Evolutionary conservation across 2,888 invertebrate genomes (phyloP).

Genomic region (Nesidiocoris tenuis): DNA sequence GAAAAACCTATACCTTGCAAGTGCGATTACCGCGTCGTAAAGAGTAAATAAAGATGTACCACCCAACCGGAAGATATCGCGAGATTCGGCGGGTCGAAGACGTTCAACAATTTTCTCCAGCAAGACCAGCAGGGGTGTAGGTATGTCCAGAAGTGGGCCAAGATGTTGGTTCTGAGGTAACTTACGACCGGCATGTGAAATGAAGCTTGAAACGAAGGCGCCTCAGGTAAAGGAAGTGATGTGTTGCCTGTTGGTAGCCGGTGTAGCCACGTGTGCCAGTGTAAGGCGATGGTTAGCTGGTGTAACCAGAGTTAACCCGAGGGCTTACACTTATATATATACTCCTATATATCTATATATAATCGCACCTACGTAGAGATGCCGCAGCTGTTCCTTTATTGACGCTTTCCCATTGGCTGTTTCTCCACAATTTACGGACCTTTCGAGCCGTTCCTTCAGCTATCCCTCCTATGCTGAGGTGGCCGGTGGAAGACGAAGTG

Average conservation of each 20-base stretch:
- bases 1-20: too few relatives aligned
- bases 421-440: conserved; percentile 22
- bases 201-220: background rate
- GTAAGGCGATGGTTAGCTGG: background rate
- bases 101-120: background rate
- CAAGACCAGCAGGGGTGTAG: background rate
- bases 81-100: too few relatives aligned
- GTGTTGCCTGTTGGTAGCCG: background rate
- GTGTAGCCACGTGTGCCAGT: background rate
- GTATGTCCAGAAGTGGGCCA: background rate
- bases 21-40: too few relatives aligned
- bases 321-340: background rate
- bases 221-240: background rate
- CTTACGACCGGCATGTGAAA: background rate
- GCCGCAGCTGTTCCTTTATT: conserved; percentile 38
- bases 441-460: background rate
- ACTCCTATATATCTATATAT: conserved; percentile 1
- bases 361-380: conserved; percentile 13
- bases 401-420: conserved; percentile 16
- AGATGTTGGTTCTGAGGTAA: background rate
- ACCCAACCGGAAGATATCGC: too few relatives aligned
- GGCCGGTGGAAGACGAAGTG: background rate
- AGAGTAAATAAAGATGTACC: too few relatives aligned
- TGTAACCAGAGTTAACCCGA: background rate
- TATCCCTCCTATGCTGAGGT: too few relatives aligned